phyloP scores from a whole-genome alignment of 2,113 vertebrate species.

The Anarrhichthys ocellatus region DNA sequence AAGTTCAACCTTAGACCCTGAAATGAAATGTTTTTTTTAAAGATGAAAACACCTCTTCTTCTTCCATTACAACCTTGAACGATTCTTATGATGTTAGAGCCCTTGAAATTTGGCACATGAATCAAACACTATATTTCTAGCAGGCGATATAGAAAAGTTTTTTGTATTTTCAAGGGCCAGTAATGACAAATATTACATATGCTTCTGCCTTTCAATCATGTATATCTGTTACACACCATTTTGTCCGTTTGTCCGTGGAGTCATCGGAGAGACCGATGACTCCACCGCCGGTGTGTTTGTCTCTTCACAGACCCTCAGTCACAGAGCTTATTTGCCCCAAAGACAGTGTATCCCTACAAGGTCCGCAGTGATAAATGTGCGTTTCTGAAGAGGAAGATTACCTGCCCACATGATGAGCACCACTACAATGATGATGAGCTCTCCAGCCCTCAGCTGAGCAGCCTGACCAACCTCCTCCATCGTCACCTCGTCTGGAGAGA shows the following conservation, averaged over 20 bases:
- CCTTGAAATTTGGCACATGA: too few relatives aligned
- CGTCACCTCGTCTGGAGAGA: constrained; percentile 89
- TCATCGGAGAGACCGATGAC: constrained; percentile 27
- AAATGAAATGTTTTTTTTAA: neutral
- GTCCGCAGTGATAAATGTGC: constrained; percentile 49
- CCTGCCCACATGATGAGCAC: constrained; percentile 99
- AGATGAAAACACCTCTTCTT: neutral
- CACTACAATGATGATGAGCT: constrained; percentile 95
- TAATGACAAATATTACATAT: too few relatives aligned
- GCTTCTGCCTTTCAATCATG: too few relatives aligned
- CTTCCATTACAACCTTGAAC: too few relatives aligned
- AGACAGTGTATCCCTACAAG: constrained; percentile 35
- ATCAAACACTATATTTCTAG: too few relatives aligned
- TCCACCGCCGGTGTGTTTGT: neutral
- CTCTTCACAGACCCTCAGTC: constrained; percentile 26
- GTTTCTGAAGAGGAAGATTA: constrained; percentile 69
- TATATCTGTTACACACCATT: too few relatives aligned
- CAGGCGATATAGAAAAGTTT: too few relatives aligned
- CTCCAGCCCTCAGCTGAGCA: constrained; percentile 90
- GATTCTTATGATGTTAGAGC: too few relatives aligned
- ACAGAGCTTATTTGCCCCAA: constrained; percentile 30
- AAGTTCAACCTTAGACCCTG: too few relatives aligned
- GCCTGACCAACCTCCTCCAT: constrained; percentile 91
- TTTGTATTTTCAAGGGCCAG: too few relatives aligned
- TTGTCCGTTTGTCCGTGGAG: neutral